Evolutionary conservation across 2,888 invertebrate species (phyloP), one percentile per base, ranked within the genome.

Genomic region (Harpalus rubripes): DNA sequence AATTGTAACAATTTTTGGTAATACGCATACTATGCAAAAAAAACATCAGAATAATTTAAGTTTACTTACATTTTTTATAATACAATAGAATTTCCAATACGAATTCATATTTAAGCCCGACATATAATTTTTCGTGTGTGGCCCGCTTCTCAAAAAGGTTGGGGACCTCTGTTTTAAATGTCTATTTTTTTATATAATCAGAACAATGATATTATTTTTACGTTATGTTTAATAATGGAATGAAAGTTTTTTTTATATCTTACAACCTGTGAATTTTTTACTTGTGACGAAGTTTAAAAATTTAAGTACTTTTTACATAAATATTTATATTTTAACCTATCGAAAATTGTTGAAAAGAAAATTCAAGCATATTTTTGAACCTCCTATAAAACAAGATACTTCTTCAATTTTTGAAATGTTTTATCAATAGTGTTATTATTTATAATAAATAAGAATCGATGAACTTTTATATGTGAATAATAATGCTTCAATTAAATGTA

Each of bases 161-260:
- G 22, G 22, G 22, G 22, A 22, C 22, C 22, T 3, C 22, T 22
- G 22, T 22, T 22, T 22, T 72, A 72, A 79, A 83, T 85, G 61
- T 85, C 65, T 32, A 63, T 85, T 58, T 78, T 56, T 76, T 59
- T 58, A 32, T 32, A 32, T 32, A 32, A 5, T 32, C 32, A 32
- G 32, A 32, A 32, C 32, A 32, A 32, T 32, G 32, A 32, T 6
- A 32, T 32, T 32, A 32, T 32, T 32, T 32, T 1, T 1, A 32
- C 44, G 44, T 52, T 52, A 52, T 52, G 2, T 52, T 52, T 52
- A 52, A 52, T 32, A 32, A 32, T 6, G 32, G 3, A 32, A 3
- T 22, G 1, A 32, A 84, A 65, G 22, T 84, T 84, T 85, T 52
- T 56, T 74, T 16, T 83, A 78, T 83, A 83, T 58, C 8, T 52